phyloP scores from a whole-genome alignment of 2,113 vertebrate genomes.

The Hipposideros armiger region DNA sequence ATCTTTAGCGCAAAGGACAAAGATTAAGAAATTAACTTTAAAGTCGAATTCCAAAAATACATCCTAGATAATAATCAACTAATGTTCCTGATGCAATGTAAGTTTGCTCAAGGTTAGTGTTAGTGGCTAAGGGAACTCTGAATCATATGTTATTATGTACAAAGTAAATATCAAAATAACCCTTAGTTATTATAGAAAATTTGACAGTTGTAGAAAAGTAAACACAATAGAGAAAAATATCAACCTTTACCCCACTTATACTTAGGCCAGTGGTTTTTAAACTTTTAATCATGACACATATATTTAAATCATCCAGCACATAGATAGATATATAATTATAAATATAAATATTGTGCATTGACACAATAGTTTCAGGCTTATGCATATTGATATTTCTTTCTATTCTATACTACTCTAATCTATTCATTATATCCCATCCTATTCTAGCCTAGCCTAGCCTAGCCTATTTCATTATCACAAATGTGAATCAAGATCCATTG shows the following conservation, averaged over 20 bases:
- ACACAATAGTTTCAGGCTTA: constrained; percentile 13
- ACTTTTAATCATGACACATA: background rate
- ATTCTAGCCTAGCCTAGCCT: background rate
- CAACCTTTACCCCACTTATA: background rate
- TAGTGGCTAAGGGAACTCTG: background rate
- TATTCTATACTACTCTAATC: background rate
- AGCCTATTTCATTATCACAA: background rate
- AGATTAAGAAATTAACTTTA: constrained; percentile 14
- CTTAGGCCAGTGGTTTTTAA: constrained; percentile 28
- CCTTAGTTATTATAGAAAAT: constrained; percentile 34
- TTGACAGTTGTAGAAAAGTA: constrained; percentile 42
- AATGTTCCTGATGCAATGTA: background rate
- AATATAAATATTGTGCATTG: constrained; percentile 17
- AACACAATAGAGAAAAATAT: background rate
- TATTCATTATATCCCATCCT: background rate
- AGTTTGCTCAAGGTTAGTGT: background rate
- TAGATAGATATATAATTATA: background rate
- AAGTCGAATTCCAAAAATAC: background rate
- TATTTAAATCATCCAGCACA: constrained; percentile 30
- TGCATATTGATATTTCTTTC: background rate
- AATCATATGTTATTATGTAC: background rate
- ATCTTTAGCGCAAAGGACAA: background rate
- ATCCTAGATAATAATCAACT: background rate
- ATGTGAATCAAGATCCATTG: background rate
- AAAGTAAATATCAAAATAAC: constrained; percentile 39